phyloP scores from a whole-genome alignment of 2,888 invertebrate species.

The Notodonta dromedarius region DNA sequence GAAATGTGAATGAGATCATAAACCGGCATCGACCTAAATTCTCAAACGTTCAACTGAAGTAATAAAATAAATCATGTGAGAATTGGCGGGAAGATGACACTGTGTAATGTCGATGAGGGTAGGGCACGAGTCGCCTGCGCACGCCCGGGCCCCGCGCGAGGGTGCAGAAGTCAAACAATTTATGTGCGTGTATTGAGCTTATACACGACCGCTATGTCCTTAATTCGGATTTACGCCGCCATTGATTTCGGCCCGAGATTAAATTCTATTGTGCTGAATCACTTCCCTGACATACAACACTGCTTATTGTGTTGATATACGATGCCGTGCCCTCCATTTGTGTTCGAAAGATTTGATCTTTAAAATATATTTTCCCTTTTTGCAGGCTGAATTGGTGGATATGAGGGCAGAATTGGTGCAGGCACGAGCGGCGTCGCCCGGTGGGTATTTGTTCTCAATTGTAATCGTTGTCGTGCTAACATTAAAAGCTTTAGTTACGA shows the following conservation, averaged over 20 bases:
- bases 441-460: slow-evolving; percentile 44
- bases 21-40: slow-evolving; percentile 21
- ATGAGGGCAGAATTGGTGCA: slow-evolving; percentile 90
- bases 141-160: slow-evolving; percentile 32
- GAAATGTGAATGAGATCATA: slow-evolving; percentile 29
- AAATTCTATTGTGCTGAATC: slow-evolving; percentile 68
- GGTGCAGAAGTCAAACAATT: slow-evolving; percentile 69
- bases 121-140: slow-evolving; percentile 31
- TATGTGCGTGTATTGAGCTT: slow-evolving; percentile 56
- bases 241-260: slow-evolving; percentile 61
- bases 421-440: slow-evolving; percentile 82
- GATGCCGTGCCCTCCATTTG: slow-evolving; percentile 48
- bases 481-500: neutral
- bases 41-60: slow-evolving; percentile 25
- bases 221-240: slow-evolving; percentile 72
- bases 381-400: slow-evolving; percentile 90
- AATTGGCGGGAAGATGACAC: slow-evolving; percentile 44
- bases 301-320: slow-evolving; percentile 61
- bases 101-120: slow-evolving; percentile 51
- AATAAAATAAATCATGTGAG: slow-evolving; percentile 45
- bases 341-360: slow-evolving; percentile 42
- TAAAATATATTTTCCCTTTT: slow-evolving; percentile 48
- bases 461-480: neutral
- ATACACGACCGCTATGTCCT: slow-evolving; percentile 44
- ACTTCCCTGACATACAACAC: slow-evolving; percentile 61